These are phyloP conservation scores for Rhea pennata DNA, from an alignment of 2,113 vertebrate genomes.

Conservation along the genomic window DNA sequence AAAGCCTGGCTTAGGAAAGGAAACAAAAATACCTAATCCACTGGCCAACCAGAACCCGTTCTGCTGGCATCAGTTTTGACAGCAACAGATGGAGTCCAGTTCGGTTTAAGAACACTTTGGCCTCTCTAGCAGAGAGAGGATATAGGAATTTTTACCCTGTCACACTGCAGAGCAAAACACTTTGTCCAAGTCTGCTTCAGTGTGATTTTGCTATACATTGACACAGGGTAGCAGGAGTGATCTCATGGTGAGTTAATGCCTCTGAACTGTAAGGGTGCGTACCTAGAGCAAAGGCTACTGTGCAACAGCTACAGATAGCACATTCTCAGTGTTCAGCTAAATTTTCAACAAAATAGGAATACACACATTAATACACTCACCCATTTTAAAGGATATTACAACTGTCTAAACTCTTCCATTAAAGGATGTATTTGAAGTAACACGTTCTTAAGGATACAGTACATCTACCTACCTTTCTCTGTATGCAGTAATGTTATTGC, in stretches of 20 bases:
- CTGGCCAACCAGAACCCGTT: not conserved
- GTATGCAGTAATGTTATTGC: not conserved
- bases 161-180: not conserved
- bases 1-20: not conserved
- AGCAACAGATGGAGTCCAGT: not conserved
- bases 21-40: not conserved
- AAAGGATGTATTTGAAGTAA: not conserved
- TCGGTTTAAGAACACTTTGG: not conserved
- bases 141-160: not conserved
- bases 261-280: not conserved
- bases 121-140: not conserved
- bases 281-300: not conserved
- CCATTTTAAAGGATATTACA: not conserved
- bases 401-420: not conserved
- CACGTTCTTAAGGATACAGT: not conserved
- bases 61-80: not conserved
- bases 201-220: not conserved
- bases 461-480: conserved; percentile 10
- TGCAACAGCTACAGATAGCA: not conserved
- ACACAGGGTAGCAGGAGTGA: not conserved
- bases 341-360: not conserved
- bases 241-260: not conserved
- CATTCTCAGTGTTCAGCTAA: not conserved
- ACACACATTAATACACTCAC: not conserved
- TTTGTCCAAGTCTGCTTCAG: not conserved